Conservation (phyloP, 2,797 vertebrate genomes). For the Urosaurus nigricauda region DNA sequence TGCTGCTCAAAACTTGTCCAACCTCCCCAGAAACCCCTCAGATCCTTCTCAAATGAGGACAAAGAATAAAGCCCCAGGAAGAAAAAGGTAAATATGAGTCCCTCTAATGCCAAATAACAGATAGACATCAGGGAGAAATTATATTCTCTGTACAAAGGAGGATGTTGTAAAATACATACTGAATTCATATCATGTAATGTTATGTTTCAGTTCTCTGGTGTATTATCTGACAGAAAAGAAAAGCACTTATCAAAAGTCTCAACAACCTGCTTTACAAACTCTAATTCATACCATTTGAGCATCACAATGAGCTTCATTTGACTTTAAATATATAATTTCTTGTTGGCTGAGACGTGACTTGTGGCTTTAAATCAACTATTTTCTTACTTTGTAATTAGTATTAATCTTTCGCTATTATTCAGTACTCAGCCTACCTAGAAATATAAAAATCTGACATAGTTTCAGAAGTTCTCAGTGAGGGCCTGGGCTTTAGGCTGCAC, state of each 20-base stretch:
- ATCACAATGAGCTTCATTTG: background rate
- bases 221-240: background rate
- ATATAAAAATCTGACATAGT: background rate
- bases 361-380: background rate
- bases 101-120: background rate
- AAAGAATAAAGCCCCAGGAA: background rate
- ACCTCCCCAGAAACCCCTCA: background rate
- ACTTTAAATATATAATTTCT: background rate
- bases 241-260: slow-evolving; percentile 2
- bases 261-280: background rate
- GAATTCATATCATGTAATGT: background rate
- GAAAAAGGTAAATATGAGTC: background rate
- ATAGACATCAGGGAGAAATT: background rate
- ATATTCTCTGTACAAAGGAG: background rate
- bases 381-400: slow-evolving; percentile 2
- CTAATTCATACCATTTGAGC: background rate
- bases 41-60: background rate
- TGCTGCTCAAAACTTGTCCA: background rate
- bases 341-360: background rate
- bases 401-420: background rate
- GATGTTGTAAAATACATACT: background rate
- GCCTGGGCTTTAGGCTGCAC: background rate
- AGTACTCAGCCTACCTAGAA: background rate
- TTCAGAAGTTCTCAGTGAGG: no score
- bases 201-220: background rate